These are phyloP conservation scores for Acanthoscelides obtectus DNA, from an alignment of 2,888 invertebrate genomes.

Conservation along the genomic window DNA sequence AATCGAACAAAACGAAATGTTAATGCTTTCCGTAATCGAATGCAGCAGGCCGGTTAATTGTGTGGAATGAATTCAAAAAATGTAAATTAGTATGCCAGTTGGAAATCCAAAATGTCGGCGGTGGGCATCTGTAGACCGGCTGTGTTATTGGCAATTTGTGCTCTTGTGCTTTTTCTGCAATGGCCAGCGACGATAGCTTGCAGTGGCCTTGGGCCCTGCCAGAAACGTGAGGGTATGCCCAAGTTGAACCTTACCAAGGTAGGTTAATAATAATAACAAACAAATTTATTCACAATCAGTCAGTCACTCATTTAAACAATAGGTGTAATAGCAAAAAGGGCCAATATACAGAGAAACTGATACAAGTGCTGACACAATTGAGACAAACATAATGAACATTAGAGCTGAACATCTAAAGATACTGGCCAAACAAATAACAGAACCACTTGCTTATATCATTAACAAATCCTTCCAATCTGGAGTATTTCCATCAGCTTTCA, in stretches of 20 bases:
- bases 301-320: no score
- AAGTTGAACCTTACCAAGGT: conserved; percentile 63
- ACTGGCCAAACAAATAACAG: no score
- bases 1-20: not conserved
- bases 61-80: not conserved
- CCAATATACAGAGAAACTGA: no score
- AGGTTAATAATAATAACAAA: conserved; percentile 34
- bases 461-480: no score
- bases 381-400: no score
- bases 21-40: not conserved
- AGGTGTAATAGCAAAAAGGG: no score
- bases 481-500: no score
- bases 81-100: not conserved
- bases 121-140: not conserved
- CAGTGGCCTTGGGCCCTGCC: conserved; percentile 64
- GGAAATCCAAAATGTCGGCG: not conserved
- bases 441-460: no score
- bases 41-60: not conserved
- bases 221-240: conserved; percentile 60
- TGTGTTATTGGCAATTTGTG: not conserved
- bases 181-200: not conserved
- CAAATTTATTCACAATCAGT: not conserved
- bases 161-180: not conserved
- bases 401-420: no score
- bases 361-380: no score